Conservation (phyloP, 2,113 vertebrate species). For the Odobenus rosmarus region DNA sequence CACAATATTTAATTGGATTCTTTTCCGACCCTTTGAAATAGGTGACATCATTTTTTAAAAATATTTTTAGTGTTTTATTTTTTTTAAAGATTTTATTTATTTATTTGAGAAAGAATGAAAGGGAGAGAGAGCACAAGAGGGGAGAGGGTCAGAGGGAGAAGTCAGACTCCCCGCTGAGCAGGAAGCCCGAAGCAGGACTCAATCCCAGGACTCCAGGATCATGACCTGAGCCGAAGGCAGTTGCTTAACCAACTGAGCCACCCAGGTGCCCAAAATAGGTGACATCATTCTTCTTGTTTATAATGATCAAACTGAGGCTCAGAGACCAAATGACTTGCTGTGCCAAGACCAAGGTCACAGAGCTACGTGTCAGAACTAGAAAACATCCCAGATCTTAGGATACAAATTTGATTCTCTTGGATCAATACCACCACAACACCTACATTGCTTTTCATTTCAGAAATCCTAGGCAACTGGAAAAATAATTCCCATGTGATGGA, state of each 20-base stretch:
- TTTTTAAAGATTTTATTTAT: no score
- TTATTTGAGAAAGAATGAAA: no score
- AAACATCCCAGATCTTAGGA: not conserved
- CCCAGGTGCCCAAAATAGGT: not conserved
- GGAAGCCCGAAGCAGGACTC: no score
- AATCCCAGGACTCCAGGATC: no score
- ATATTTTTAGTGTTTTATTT: no score
- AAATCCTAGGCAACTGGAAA: constrained; percentile 9
- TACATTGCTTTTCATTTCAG: not conserved
- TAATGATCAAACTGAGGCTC: not conserved
- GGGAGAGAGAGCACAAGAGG: no score
- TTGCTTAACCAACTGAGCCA: no score
- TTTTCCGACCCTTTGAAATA: not conserved
- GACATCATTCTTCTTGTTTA: not conserved
- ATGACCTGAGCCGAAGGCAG: no score
- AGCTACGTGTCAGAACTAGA: not conserved
- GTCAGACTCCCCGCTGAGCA: no score
- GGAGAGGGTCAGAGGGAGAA: no score
- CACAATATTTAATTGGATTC: not conserved
- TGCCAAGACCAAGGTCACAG: not conserved
- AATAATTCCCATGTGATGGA: not conserved
- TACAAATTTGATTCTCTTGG: not conserved
- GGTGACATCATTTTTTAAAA: not conserved
- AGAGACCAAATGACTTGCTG: not conserved
- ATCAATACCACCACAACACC: not conserved